Base-by-base conservation (phyloP, 2,113 vertebrate genomes). In the Ivindomyrus marchei region DNA sequence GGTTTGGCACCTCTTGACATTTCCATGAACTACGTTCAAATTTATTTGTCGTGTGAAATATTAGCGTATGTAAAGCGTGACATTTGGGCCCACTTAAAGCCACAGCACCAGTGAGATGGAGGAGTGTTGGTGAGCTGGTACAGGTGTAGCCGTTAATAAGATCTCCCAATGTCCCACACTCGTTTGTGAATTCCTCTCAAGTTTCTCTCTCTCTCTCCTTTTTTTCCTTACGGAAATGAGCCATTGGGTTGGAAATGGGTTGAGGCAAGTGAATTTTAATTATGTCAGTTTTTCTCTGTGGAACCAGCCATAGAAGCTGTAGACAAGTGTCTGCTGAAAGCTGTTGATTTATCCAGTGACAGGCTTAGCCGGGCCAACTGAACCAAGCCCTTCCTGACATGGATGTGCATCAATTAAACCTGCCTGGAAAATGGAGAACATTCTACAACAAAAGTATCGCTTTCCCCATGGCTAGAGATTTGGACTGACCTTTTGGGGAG, bases 61-160 rank as follows among this genome's bases (percentile, higher is more conserved):
- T 95, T 94, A 93, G 92, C 90, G 93, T 95, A 94, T 95, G 94
- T 95, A 95, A 95, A 96, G 94, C 92, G 77, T 95, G 95, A 94
- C 95, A 95, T 96, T 96, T 96, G 92, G 90, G 66, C 89, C 90
- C 87, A 91, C 90, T 94, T 94, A 91, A 31, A 93, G 94, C 94
- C 93, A 92, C 91, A 89, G 95, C 94, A 94, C 96, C 93, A 94
- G 87, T 92, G 93, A 92, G 92, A 91, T 91, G 91, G 93, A 91
- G 91, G 45, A 83, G 91, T 91, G 92, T 92, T 91, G 89, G 90
- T 87, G 9, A 89, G 36, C 36, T 17, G 45, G 83, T 47, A 11
- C 45, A 46, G 83, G 39, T 85, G 83, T 85, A 47, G 19, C 39
- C 9, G 5, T 85, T 85, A 85, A 46, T 85, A 47, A 27, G 39